Percentiles rank a stretch among this genome's conserved stretches.
These are phyloP conservation scores for Hypena proboscidalis DNA, from an alignment of 2,888 invertebrate species.

Conservation along the genomic window DNA sequence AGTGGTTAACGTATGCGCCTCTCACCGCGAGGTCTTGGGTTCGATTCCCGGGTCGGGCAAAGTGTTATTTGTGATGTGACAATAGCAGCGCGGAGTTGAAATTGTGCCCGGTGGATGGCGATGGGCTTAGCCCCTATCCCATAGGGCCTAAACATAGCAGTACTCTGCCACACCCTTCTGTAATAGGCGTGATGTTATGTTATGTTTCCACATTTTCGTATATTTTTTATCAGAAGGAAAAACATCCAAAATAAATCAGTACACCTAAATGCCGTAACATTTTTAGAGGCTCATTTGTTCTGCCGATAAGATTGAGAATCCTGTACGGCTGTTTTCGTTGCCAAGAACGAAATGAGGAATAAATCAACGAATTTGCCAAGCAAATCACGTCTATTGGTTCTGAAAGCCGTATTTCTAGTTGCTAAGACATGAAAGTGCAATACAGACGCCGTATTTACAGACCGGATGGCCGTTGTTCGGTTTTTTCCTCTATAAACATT, in stretches of 20 bases:
- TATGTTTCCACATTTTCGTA: background rate
- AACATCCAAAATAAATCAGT: slow-evolving; percentile 12
- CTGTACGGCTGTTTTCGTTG: slow-evolving; percentile 20
- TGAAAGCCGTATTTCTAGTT: slow-evolving; percentile 12
- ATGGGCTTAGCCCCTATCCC: too few species aligned
- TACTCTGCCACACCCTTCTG: too few species aligned
- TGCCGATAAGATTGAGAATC: slow-evolving; percentile 12
- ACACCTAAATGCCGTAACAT: slow-evolving; percentile 20
- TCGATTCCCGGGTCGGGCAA: too few species aligned
- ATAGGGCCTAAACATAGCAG: too few species aligned
- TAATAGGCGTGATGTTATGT: too few species aligned
- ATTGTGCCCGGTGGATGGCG: too few species aligned
- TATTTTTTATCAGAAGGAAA: slow-evolving; percentile 13
- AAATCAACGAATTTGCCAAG: slow-evolving; percentile 32
- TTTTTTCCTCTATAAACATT: slow-evolving; percentile 60
- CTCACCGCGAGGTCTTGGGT: too few species aligned
- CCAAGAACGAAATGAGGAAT: slow-evolving; percentile 15
- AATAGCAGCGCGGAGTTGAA: too few species aligned
- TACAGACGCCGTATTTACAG: slow-evolving; percentile 52
- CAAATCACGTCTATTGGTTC: slow-evolving; percentile 34
- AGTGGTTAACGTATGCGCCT: too few species aligned
- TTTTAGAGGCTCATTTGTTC: slow-evolving; percentile 30
- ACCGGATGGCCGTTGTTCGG: slow-evolving; percentile 37
- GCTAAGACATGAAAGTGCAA: slow-evolving; percentile 43
- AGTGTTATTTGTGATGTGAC: too few species aligned